Evolutionary conservation across 1,140 invertebrate species (phyloP), one percentile per base, ranked within the genome.

Genomic region (Oryctes rhinoceros): DNA sequence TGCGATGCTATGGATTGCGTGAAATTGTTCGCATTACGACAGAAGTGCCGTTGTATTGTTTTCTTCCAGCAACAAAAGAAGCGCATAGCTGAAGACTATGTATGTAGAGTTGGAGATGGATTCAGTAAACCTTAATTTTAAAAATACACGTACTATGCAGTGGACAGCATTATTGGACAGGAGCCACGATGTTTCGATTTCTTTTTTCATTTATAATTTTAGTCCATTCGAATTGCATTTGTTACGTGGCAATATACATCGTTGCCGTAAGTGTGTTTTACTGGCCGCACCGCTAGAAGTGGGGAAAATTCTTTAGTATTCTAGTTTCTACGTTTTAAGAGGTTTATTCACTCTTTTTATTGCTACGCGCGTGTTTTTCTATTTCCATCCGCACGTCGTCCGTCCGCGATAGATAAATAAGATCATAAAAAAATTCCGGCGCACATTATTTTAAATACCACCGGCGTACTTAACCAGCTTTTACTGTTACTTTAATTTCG

Each of bases 271-370:
- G 65, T 67, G 20, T 67, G 20, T 67, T 67, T 18, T 67, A 18
- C 65, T 35, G 65, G 65, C 65, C 65, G 30, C 30, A 67, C 24
- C 35, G 30, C 18, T 24, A 1, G 65, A 67, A 24, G 65, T 67
- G 65, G 65, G 65, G 65, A 18, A 35, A 67, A 67, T 67, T 24
- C 18, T 67, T 67, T 18, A 67, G 65, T 67, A 67, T 67, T 67
- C 65, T 67, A 67, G 65, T 67, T 67, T 67, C 30, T 67, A 67
- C 18, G 65, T 67, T 67, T 67, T 67, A 67, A 67, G 65, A 67
- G 65, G 65, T 67, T 67, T 67, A 67, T 67, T 67, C 65, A 67
- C 65, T 67, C 65, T 67, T 67, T 67, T 67, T 67, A 67, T 67
- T 67, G 65, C 65, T 67, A 6, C 65, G 65, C 65, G 65, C 65